Percentiles rank a stretch among this genome's conserved stretches.
phyloP scores from a whole-genome alignment of 2,888 invertebrate species.

The Bhutanitis thaidina region DNA sequence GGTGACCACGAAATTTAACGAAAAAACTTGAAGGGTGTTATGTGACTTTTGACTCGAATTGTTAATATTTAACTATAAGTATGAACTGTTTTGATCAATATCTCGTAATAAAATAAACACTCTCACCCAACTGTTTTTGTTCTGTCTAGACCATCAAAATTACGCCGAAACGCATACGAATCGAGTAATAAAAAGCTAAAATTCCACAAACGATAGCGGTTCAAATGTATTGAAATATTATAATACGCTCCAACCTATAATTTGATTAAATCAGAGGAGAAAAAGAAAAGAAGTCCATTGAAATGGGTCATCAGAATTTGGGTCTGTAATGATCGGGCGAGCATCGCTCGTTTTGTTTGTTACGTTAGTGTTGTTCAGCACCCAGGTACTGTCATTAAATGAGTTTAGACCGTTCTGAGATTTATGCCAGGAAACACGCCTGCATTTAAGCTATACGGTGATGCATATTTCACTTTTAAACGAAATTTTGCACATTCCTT shows the following conservation, averaged over 20 bases:
- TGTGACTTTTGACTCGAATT: no score
- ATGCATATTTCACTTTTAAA: background rate
- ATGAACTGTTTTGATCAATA: background rate
- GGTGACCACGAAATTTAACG: no score
- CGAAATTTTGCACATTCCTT: no score
- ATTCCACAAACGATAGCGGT: slow-evolving; percentile 74
- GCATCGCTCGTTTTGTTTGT: slow-evolving; percentile 65
- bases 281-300: slow-evolving; percentile 69
- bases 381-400: slow-evolving; percentile 52
- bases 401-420: slow-evolving; percentile 33
- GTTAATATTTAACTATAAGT: background rate
- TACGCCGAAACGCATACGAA: slow-evolving; percentile 61
- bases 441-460: slow-evolving; percentile 5
- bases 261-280: slow-evolving; percentile 74
- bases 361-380: slow-evolving; percentile 50
- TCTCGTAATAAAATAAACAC: background rate
- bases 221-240: slow-evolving; percentile 75
- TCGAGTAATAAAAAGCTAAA: slow-evolving; percentile 71
- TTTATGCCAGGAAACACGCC: slow-evolving; percentile 24
- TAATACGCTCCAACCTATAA: slow-evolving; percentile 76
- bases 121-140: slow-evolving; percentile 30
- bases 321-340: slow-evolving; percentile 73
- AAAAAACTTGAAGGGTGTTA: no score
- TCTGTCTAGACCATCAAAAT: slow-evolving; percentile 71
- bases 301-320: slow-evolving; percentile 74